Percentiles rank a stretch among this genome's conserved stretches.
These are phyloP conservation scores for Rhyacophila brunnea DNA, from an alignment of 1,140 invertebrate genomes.

Conservation along the genomic window DNA sequence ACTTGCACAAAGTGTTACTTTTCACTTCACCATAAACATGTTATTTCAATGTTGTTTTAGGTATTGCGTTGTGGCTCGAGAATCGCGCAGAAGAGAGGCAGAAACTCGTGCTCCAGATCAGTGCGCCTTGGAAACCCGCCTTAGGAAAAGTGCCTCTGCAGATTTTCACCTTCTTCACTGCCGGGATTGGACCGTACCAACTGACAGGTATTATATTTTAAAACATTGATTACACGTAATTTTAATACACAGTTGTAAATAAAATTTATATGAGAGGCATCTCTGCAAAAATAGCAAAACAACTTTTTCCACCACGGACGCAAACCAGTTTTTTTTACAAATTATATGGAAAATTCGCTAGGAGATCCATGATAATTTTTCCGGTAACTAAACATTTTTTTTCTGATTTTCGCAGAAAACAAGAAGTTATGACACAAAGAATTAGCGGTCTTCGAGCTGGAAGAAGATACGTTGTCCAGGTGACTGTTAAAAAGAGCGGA, in stretches of 20 bases:
- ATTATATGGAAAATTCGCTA: too few relatives aligned
- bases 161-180: conserved; percentile 44
- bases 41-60: conserved; percentile 26
- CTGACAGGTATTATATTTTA: conserved; percentile 37
- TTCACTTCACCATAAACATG: too few relatives aligned
- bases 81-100: conserved; percentile 32
- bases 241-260: too few relatives aligned
- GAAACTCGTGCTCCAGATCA: conserved; percentile 43
- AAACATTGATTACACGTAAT: too few relatives aligned
- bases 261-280: too few relatives aligned
- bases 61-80: conserved; percentile 44
- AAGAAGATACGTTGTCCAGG: conserved; percentile 47
- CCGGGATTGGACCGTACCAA: conserved; percentile 39
- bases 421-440: conserved; percentile 41
- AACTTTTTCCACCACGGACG: too few relatives aligned
- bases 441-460: conserved; percentile 44
- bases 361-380: too few relatives aligned
- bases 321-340: too few relatives aligned
- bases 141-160: conserved; percentile 38
- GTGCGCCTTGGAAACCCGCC: conserved; percentile 46
- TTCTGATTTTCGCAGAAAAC: conserved; percentile 40
- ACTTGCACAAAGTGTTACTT: too few relatives aligned
- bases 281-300: too few relatives aligned
- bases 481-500: conserved; percentile 46
- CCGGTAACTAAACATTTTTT: too few relatives aligned